These are phyloP conservation scores for Melitaea cinxia DNA, from an alignment of 1,140 invertebrate species.

Conservation along the genomic window DNA sequence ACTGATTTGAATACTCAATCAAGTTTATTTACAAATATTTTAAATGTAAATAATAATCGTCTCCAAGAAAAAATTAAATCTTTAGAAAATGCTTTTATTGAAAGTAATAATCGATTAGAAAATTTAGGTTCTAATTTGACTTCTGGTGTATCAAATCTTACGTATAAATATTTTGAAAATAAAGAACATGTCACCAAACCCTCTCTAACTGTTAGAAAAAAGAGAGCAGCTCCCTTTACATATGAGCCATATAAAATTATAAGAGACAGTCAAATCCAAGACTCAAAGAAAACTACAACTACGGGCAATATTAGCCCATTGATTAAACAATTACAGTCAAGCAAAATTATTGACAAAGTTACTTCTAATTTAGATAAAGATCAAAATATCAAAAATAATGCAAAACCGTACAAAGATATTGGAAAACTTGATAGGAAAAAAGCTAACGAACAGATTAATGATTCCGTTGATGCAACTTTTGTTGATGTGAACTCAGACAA, in stretches of 20 bases:
- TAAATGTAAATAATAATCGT: slow-evolving; percentile 26
- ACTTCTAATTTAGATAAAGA: slow-evolving; percentile 54
- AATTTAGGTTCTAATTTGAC: background rate
- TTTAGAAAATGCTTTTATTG: background rate
- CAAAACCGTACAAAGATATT: slow-evolving; percentile 68
- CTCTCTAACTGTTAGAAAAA: slow-evolving; percentile 45
- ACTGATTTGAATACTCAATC: background rate
- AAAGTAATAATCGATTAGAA: background rate
- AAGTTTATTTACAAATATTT: background rate
- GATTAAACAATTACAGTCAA: slow-evolving; percentile 72
- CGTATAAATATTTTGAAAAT: slow-evolving; percentile 34
- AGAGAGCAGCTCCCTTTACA: slow-evolving; percentile 66
- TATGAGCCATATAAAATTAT: slow-evolving; percentile 80
- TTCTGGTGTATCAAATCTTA: background rate
- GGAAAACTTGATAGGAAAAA: slow-evolving; percentile 61
- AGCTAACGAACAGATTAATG: slow-evolving; percentile 35
- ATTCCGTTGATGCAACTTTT: slow-evolving; percentile 45
- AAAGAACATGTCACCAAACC: slow-evolving; percentile 40
- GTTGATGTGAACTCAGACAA: slow-evolving; percentile 61
- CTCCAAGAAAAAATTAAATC: background rate
- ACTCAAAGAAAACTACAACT: slow-evolving; percentile 71
- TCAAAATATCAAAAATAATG: slow-evolving; percentile 54
- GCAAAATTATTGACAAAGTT: slow-evolving; percentile 64
- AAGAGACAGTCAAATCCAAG: slow-evolving; percentile 62
- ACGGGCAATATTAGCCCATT: slow-evolving; percentile 70